Evolutionary conservation across 2,888 invertebrate species (phyloP).

Genomic region (Cremastobaeus sp.): DNA sequence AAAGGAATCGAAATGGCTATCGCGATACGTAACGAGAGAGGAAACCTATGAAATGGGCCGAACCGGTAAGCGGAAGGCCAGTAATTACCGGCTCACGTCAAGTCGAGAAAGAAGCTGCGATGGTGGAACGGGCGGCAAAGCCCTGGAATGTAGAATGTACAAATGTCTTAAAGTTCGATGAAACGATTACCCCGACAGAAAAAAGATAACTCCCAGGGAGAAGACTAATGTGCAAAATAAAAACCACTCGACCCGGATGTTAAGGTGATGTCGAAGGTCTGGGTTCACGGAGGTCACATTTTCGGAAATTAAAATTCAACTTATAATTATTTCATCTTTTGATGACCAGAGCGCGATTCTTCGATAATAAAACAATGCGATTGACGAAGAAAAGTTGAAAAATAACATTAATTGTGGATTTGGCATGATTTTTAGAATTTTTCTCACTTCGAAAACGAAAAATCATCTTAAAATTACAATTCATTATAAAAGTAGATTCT

Average conservation of each 20-base stretch:
- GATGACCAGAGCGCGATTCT: too few relatives aligned
- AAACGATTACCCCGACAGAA: conserved; percentile 42
- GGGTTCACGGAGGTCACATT: too few relatives aligned
- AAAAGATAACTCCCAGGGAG: conserved; percentile 6
- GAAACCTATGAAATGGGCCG: conserved; percentile 32
- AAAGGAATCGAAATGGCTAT: conserved; percentile 36
- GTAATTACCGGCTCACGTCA: conserved; percentile 55
- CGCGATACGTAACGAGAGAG: conserved; percentile 26
- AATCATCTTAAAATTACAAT: too few relatives aligned
- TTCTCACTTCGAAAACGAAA: too few relatives aligned
- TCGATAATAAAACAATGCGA: too few relatives aligned
- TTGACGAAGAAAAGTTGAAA: too few relatives aligned
- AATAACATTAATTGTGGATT: too few relatives aligned
- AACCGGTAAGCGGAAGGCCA: conserved; percentile 52
- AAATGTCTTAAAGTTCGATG: conserved; percentile 45
- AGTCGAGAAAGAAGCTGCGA: conserved; percentile 24
- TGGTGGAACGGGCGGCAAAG: conserved; percentile 3
- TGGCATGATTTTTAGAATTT: too few relatives aligned
- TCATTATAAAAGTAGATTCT: too few relatives aligned
- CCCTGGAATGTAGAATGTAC: conserved; percentile 16
- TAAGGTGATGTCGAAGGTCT: too few relatives aligned
- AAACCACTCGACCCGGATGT: not conserved
- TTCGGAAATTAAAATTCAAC: too few relatives aligned
- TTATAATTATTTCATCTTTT: too few relatives aligned
- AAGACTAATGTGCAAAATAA: conserved; percentile 27